Evolutionary conservation across 2,888 invertebrate genomes (phyloP).

Genomic region (Megastigmus dorsalis): DNA sequence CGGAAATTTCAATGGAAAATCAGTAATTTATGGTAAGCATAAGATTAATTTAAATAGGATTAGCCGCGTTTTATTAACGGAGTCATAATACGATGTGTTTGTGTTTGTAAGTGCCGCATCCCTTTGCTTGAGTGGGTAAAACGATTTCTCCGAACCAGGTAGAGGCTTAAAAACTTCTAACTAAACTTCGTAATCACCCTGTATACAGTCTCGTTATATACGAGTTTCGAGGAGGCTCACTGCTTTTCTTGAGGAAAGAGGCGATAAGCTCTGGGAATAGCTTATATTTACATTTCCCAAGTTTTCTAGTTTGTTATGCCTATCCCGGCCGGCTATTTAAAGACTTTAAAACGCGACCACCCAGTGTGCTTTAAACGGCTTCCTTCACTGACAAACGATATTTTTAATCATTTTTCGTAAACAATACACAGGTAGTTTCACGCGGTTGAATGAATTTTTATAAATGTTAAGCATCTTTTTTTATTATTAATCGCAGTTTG

Average conservation of each 20-base stretch:
- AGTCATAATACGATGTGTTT: constrained; percentile 28
- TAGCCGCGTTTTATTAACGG: constrained; percentile 5
- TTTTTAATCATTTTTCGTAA: no score
- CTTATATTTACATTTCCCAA: constrained; percentile 51
- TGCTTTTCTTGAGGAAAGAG: constrained; percentile 38
- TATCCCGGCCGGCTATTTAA: constrained; percentile 31
- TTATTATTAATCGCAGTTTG: no score
- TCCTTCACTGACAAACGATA: no score
- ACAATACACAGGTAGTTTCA: no score
- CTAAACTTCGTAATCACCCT: constrained; percentile 48
- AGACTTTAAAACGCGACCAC: neutral
- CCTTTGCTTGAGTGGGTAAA: constrained; percentile 23
- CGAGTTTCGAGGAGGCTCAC: constrained; percentile 38
- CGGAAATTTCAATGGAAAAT: no score
- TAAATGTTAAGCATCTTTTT: no score
- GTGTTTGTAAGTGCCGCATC: constrained; percentile 25
- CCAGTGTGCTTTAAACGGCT: no score
- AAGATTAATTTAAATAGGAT: constrained; percentile 30
- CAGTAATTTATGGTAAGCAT: no score
- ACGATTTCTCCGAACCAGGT: constrained; percentile 37
- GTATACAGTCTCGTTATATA: constrained; percentile 45
- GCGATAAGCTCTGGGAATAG: constrained; percentile 52
- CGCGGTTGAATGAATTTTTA: no score
- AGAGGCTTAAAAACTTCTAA: constrained; percentile 50
- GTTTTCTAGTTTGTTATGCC: constrained; percentile 51